Conservation (phyloP, 2,113 vertebrate species). For the Athene cunicularia region DNA sequence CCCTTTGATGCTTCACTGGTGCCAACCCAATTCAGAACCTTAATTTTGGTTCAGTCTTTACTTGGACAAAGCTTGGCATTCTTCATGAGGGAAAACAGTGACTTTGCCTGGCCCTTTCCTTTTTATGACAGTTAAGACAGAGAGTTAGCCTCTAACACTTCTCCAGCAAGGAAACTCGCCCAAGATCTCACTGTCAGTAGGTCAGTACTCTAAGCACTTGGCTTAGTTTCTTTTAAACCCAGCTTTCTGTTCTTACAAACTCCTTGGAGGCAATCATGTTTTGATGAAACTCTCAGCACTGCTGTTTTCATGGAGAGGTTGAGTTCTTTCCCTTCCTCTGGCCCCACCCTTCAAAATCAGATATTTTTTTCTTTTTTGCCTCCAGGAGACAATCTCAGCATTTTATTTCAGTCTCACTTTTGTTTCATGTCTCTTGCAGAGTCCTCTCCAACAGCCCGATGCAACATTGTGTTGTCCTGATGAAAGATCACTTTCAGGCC, state of each 20-base stretch:
- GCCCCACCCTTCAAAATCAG: background rate
- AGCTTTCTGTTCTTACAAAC: background rate
- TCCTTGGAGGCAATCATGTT: background rate
- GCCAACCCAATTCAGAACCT: background rate
- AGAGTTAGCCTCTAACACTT: background rate
- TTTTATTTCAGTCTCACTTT: background rate
- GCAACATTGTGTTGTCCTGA: constrained; percentile 29
- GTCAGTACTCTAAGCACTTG: background rate
- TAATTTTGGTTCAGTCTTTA: background rate
- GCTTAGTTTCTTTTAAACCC: background rate
- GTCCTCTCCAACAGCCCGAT: constrained; percentile 1
- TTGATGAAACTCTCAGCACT: background rate
- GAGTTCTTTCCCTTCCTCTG: constrained; percentile 4
- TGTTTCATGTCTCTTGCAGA: background rate
- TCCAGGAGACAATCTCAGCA: background rate
- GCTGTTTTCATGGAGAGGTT: background rate
- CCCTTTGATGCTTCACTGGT: background rate
- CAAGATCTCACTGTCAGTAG: background rate
- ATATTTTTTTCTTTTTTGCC: background rate
- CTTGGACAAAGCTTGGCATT: background rate
- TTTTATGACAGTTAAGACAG: background rate
- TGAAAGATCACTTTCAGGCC: background rate
- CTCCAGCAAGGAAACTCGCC: background rate
- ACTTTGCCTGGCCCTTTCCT: background rate
- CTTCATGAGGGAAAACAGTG: background rate